Percentiles rank a stretch among this genome's conserved stretches.
phyloP scores from a whole-genome alignment of 1,140 invertebrate species.

The Chymomyza costata region DNA sequence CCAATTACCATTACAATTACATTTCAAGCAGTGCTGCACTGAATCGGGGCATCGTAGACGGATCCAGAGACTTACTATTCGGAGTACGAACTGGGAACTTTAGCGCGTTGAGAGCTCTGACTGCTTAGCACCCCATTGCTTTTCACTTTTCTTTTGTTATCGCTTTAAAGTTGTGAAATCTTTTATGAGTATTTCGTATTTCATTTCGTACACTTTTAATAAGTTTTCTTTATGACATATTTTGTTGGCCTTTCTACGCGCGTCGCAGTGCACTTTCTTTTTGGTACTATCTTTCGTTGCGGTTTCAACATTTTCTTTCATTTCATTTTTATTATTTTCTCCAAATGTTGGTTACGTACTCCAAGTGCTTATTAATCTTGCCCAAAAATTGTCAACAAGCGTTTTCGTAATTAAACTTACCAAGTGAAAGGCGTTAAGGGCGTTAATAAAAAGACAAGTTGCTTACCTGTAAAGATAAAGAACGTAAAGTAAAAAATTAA shows the following conservation, averaged over 20 bases:
- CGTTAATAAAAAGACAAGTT: neutral
- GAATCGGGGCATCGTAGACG: too few species aligned
- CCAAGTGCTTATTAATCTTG: too few species aligned
- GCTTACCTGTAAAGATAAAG: too few species aligned
- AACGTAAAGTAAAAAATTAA: too few species aligned
- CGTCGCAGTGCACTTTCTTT: slow-evolving; percentile 31
- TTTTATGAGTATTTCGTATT: slow-evolving; percentile 1
- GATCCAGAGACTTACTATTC: too few species aligned
- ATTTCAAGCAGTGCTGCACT: slow-evolving; percentile 54
- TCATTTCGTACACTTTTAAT: neutral
- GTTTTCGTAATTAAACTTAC: too few species aligned
- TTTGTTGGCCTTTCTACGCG: slow-evolving; percentile 20
- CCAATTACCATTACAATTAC: slow-evolving; percentile 66
- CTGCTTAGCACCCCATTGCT: slow-evolving; percentile 23
- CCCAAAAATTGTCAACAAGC: too few species aligned
- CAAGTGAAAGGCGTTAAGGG: neutral
- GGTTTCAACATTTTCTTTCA: slow-evolving; percentile 4
- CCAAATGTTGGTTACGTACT: slow-evolving; percentile 19
- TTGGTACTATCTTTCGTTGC: slow-evolving; percentile 22
- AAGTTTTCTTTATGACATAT: slow-evolving; percentile 19
- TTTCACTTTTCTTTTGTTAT: slow-evolving; percentile 57
- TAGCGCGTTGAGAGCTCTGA: too few species aligned
- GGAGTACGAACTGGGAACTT: too few species aligned
- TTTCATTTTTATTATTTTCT: slow-evolving; percentile 11
- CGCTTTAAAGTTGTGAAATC: slow-evolving; percentile 33